Evolutionary conservation across 2,797 vertebrate genomes (phyloP), one percentile per base, ranked within the genome.

Genomic region (Atherinosoma microstoma): DNA sequence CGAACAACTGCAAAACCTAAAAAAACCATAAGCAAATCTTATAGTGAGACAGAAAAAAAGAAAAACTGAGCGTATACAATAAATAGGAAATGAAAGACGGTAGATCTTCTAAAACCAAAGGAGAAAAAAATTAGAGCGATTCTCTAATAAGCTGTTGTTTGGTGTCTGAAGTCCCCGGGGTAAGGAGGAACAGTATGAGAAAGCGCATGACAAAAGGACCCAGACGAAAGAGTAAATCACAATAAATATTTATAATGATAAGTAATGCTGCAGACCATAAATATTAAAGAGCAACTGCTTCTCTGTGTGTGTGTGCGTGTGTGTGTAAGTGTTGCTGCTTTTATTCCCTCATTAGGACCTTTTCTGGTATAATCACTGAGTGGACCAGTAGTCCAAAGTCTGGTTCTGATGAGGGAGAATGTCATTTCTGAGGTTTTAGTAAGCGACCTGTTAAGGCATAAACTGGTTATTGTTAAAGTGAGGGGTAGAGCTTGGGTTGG

Each of bases 191-290:
- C 71, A 68, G 36, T 75, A 64, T 83, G 80, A 78, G 66, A 79
- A 70, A 62, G 77, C 35, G 67, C 45, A 68, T 58, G 65, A 80
- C 66, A 89, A 73, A 79, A 72, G 75, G 64, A 83, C 75, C 71
- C 62, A 84, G 87, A 92, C 85, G 87, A 87, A 89, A 88, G 85
- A 92, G 85, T 93, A 93, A 94, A 95, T 94, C 90, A 93, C 88
- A 91, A 94, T 94, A 94, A 94, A 95, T 94, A 94, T 94, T 94
- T 93, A 94, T 92, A 90, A 92, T 91, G 82, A 94, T 92, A 92
- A 94, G 91, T 91, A 93, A 90, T 80, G 86, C 85, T 78, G 79
- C 84, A 80, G 58, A 75, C 76, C 87, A 94, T 92, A 90, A 93
- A 93, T 93, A 94, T 93, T 92, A 92, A 94, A 92, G 79, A 91